A percentile compares a stretch with the other conserved stretches of the same genome.
Conservation (phyloP, 2,797 vertebrate genomes). For the Catamblyrhynchus diadema region DNA sequence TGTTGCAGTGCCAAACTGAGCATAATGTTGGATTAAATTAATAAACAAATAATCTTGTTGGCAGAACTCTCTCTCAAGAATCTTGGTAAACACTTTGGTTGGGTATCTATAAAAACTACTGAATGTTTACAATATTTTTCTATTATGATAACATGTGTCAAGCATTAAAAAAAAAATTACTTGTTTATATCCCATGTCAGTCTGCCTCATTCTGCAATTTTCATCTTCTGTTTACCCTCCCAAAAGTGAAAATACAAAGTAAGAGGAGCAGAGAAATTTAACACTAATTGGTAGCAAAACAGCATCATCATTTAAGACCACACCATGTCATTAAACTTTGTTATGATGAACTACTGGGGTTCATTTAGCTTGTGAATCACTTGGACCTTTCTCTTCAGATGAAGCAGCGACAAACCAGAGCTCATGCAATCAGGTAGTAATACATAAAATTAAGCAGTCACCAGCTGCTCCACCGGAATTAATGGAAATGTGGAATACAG, state of each 20-base stretch:
- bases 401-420: slow-evolving; percentile 48
- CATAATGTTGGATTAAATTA: background rate
- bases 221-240: background rate
- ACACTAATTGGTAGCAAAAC: background rate
- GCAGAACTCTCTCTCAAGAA: background rate
- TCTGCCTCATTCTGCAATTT: background rate
- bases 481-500: slow-evolving; percentile 1
- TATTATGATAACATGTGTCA: background rate
- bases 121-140: background rate
- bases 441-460: slow-evolving; percentile 49
- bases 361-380: slow-evolving; percentile 51
- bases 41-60: background rate
- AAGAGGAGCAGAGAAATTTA: background rate
- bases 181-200: background rate
- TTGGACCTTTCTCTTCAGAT: slow-evolving; percentile 37
- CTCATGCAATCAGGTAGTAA: slow-evolving; percentile 41
- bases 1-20: background rate
- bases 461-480: slow-evolving; percentile 59
- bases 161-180: background rate
- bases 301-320: slow-evolving; percentile 38
- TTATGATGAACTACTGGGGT: slow-evolving; percentile 43
- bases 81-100: background rate
- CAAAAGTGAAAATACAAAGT: background rate
- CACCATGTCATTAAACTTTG: slow-evolving; percentile 3
- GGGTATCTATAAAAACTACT: background rate